Conservation (phyloP, 1,140 invertebrate species). For the Sitobion miscanthi region DNA sequence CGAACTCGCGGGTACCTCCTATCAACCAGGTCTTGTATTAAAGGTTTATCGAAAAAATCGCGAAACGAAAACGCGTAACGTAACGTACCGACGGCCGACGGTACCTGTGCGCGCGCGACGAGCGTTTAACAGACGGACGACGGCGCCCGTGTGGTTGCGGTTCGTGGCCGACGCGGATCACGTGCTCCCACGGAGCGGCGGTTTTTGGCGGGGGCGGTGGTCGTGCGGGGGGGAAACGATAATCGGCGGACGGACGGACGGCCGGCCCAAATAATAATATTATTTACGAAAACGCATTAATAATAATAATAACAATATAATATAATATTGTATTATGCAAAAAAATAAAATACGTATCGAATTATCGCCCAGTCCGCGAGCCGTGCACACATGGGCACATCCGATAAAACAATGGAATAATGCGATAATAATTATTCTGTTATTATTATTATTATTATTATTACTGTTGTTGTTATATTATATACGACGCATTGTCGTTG, state of each 20-base stretch:
- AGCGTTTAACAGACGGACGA: background rate
- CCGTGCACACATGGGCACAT: background rate
- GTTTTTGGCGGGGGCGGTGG: background rate
- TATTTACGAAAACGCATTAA: background rate
- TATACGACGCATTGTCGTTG: background rate
- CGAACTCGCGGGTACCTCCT: too few relatives aligned
- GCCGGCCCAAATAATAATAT: background rate
- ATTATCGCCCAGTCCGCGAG: background rate
- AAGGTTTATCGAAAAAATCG: background rate
- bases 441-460: background rate
- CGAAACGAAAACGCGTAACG: background rate
- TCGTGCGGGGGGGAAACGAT: slow-evolving; percentile 5
- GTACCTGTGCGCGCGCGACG: slow-evolving; percentile 23
- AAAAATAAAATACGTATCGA: background rate
- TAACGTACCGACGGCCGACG: slow-evolving; percentile 26
- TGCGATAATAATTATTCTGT: background rate
- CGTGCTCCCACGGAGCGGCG: slow-evolving; percentile 9
- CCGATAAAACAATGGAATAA: background rate
- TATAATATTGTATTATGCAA: background rate
- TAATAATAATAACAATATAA: background rate
- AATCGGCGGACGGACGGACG: background rate
- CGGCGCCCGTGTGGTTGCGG: background rate
- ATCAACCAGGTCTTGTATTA: background rate
- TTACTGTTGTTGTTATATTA: background rate
- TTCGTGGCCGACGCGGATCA: slow-evolving; percentile 45